Conservation (phyloP, 2,113 vertebrate genomes). For the Charadrius vociferus region DNA sequence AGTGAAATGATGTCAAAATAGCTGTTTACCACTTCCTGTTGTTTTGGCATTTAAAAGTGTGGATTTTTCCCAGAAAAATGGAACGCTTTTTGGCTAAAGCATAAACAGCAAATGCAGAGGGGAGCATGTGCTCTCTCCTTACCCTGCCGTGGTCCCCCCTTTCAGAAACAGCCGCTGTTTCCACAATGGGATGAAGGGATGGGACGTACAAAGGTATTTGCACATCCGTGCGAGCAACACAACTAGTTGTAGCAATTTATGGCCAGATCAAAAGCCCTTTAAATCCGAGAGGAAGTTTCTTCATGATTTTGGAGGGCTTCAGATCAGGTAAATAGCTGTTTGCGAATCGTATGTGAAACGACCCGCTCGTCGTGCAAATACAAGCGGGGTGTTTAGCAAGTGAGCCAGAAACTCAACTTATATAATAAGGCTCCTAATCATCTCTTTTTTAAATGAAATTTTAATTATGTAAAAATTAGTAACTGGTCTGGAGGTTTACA, state of each 20-base stretch:
- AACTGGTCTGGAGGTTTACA: background rate
- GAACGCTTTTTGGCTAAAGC: background rate
- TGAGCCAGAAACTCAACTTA: background rate
- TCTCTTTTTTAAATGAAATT: background rate
- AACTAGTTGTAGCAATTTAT: background rate
- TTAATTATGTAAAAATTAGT: conserved; percentile 30
- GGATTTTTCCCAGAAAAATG: conserved; percentile 15
- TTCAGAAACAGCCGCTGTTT: background rate
- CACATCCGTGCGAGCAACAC: background rate
- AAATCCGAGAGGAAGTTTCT: background rate
- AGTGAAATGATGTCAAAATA: background rate
- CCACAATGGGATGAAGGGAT: background rate
- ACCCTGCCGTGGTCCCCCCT: background rate
- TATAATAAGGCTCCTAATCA: background rate
- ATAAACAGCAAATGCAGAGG: background rate
- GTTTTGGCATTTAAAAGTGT: background rate
- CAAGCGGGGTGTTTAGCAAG: background rate
- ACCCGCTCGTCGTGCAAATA: background rate
- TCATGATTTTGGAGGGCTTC: background rate
- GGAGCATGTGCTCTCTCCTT: background rate
- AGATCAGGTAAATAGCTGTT: background rate
- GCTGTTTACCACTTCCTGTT: conserved; percentile 42
- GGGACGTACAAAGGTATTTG: background rate
- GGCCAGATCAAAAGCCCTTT: background rate
- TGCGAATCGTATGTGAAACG: background rate